phyloP scores from a whole-genome alignment of 1,140 invertebrate species.

The Leptinotarsa texana region DNA sequence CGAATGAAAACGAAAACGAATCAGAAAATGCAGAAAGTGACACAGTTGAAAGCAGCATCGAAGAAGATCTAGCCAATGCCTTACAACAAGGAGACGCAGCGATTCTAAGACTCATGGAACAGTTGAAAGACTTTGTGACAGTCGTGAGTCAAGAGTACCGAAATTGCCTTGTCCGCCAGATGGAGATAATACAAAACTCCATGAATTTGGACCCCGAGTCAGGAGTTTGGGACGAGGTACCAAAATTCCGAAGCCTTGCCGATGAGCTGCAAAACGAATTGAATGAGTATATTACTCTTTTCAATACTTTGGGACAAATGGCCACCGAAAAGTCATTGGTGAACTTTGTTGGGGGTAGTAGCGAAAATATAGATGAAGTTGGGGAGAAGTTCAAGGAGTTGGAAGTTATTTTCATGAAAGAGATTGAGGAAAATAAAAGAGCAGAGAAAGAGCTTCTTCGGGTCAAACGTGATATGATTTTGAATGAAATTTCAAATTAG shows the following conservation, averaged over 20 bases:
- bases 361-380: conserved; percentile 28
- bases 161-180: conserved; percentile 47
- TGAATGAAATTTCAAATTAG: conserved; percentile 17
- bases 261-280: conserved; percentile 47
- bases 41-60: conserved; percentile 20
- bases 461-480: conserved; percentile 20
- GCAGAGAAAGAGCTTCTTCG: conserved; percentile 42
- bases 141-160: conserved; percentile 48
- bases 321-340: conserved; percentile 39
- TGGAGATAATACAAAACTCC: conserved; percentile 44
- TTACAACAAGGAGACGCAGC: conserved; percentile 43
- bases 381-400: conserved; percentile 37
- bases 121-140: conserved; percentile 41
- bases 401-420: conserved; percentile 37
- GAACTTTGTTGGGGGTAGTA: conserved; percentile 23
- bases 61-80: conserved; percentile 41
- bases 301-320: conserved; percentile 46
- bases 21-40: background rate
- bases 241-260: conserved; percentile 43
- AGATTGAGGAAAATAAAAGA: conserved; percentile 42
- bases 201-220: conserved; percentile 36
- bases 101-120: conserved; percentile 44
- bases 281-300: conserved; percentile 43
- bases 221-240: conserved; percentile 48
- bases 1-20: conserved; percentile 9